A percentile compares a stretch with the other conserved stretches of the same genome.
phyloP scores from a whole-genome alignment of 2,797 vertebrate species.

The Ptychobarbus kaznakovi region DNA sequence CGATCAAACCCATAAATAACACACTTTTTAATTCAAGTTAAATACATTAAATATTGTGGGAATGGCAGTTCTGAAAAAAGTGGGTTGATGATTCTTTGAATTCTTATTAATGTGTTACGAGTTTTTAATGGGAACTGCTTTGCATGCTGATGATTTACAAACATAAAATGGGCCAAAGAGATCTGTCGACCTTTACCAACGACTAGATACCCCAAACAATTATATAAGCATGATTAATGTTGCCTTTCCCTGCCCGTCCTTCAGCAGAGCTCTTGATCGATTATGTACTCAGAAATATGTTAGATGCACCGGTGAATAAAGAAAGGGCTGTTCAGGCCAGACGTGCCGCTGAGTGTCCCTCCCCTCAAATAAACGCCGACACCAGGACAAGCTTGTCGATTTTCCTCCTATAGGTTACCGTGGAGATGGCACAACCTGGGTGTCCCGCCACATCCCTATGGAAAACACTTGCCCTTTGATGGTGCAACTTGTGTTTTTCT shows the following conservation, averaged over 20 bases:
- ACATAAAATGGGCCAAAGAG: constrained; percentile 51
- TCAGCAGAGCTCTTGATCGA: constrained; percentile 63
- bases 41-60: neutral
- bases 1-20: neutral
- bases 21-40: neutral
- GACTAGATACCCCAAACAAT: constrained; percentile 58
- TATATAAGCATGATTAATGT: constrained; percentile 61
- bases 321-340: constrained; percentile 58
- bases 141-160: constrained; percentile 58
- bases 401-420: constrained; percentile 69
- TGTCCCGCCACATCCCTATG: constrained; percentile 69
- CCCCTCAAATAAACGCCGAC: constrained; percentile 63
- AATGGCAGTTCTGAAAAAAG: neutral
- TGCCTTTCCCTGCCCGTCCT: constrained; percentile 56
- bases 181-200: constrained; percentile 56
- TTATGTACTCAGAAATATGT: constrained; percentile 65
- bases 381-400: constrained; percentile 65
- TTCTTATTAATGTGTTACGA: neutral
- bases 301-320: constrained; percentile 73
- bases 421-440: constrained; percentile 78
- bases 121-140: constrained; percentile 32
- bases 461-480: constrained; percentile 16
- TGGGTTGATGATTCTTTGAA: neutral
- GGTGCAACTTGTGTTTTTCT: constrained; percentile 27
- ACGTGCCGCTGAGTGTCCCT: constrained; percentile 60